Evolutionary conservation across 2,888 invertebrate genomes (phyloP).

Genomic region (Oeneis ivallda): DNA sequence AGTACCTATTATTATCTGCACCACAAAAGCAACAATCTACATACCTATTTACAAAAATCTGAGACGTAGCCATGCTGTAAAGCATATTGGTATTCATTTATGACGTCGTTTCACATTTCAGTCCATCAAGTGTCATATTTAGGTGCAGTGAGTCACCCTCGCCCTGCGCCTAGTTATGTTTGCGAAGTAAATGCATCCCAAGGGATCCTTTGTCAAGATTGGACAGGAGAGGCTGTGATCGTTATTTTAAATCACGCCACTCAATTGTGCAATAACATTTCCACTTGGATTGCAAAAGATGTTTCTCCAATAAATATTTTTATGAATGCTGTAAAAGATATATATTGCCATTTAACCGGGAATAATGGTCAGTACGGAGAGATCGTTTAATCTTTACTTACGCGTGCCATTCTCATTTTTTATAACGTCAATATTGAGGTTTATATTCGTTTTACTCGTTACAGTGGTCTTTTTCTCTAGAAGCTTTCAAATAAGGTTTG

Average conservation of each 20-base stretch:
- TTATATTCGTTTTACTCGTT: conserved; percentile 25
- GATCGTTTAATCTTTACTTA: conserved; percentile 28
- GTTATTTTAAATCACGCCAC: conserved; percentile 33
- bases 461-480: neutral
- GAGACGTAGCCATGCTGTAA: too few species aligned
- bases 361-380: conserved; percentile 25
- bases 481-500: neutral
- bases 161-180: conserved; percentile 30
- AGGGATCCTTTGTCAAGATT: conserved; percentile 32
- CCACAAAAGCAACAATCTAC: too few species aligned
- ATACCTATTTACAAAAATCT: too few species aligned
- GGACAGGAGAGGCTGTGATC: conserved; percentile 21
- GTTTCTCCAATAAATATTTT: conserved; percentile 33
- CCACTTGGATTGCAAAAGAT: conserved; percentile 31
- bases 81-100: neutral
- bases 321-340: conserved; percentile 30
- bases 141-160: conserved; percentile 24
- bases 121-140: conserved; percentile 39
- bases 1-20: too few species aligned
- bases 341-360: conserved; percentile 32
- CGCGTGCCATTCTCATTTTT: conserved; percentile 27
- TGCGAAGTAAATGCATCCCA: conserved; percentile 28
- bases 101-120: conserved; percentile 33
- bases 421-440: conserved; percentile 26
- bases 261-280: conserved; percentile 32